Evolutionary conservation across 2,888 invertebrate genomes (phyloP).

Genomic region (Sesamia inferens): DNA sequence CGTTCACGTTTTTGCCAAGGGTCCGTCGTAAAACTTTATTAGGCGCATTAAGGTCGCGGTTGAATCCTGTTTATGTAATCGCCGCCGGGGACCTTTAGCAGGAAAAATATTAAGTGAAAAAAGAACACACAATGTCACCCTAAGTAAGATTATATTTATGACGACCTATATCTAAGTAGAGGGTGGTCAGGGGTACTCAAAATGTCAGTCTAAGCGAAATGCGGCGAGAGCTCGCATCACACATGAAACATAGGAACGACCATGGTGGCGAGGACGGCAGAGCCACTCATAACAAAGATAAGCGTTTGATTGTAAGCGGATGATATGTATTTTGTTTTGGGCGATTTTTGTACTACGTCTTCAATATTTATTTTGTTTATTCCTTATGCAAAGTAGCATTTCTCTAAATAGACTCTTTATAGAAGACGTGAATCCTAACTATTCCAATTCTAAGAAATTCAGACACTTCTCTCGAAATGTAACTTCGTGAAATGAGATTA

Average conservation of each 20-base stretch:
- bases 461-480: conserved; percentile 10
- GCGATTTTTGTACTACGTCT: conserved; percentile 30
- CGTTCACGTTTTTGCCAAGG: conserved; percentile 88
- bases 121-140: conserved; percentile 85
- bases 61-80: conserved; percentile 90
- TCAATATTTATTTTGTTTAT: conserved; percentile 40
- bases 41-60: conserved; percentile 89
- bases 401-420: not conserved
- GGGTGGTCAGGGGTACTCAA: conserved; percentile 70
- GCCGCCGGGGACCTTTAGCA: conserved; percentile 87
- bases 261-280: conserved; percentile 4
- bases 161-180: conserved; percentile 71
- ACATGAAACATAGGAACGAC: conserved; percentile 56
- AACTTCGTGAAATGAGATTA: conserved; percentile 40
- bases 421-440: conserved; percentile 8
- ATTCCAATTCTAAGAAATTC: conserved; percentile 12
- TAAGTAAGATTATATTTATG: conserved; percentile 84
- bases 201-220: conserved; percentile 69
- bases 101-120: conserved; percentile 90
- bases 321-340: conserved; percentile 49
- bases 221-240: conserved; percentile 64
- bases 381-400: conserved; percentile 27
- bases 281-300: conserved; percentile 58
- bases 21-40: conserved; percentile 90
- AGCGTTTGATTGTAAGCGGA: conserved; percentile 60